Percentiles rank a stretch among this genome's conserved stretches.
Evolutionary conservation across 2,797 vertebrate genomes (phyloP).

Genomic region (Eulemur albifrons): DNA sequence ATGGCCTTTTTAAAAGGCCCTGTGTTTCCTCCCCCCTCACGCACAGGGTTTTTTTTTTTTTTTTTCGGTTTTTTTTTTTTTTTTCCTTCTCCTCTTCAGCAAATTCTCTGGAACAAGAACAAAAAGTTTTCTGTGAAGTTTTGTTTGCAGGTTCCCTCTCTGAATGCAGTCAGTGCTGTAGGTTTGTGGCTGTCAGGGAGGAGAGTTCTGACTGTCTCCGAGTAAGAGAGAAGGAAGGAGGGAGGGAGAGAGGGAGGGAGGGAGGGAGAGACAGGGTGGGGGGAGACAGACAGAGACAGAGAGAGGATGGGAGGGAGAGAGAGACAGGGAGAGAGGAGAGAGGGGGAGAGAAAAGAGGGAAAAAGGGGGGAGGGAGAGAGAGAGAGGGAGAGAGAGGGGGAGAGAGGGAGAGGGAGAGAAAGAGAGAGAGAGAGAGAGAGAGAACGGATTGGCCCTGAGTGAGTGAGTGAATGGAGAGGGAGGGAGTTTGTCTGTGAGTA

Average conservation of each 20-base stretch:
- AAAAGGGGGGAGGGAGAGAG: not conserved
- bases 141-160: conserved; percentile 87
- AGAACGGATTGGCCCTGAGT: conserved; percentile 78
- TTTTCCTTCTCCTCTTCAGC: conserved; percentile 84
- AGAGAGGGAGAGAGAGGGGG: not conserved
- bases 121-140: conserved; percentile 91
- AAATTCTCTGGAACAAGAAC: conserved; percentile 87
- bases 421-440: conserved; percentile 32
- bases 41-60: conserved; percentile 41
- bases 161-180: conserved; percentile 87
- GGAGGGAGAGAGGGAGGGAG: conserved; percentile 34
- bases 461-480: conserved; percentile 89
- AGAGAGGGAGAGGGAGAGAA: not conserved
- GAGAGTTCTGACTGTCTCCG: conserved; percentile 89
- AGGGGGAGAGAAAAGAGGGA: conserved; percentile 65
- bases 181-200: conserved; percentile 89
- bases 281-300: conserved; percentile 48
- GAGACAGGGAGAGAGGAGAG: conserved; percentile 79
- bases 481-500: conserved; percentile 89
- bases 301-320: not conserved
- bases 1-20: conserved; percentile 86
- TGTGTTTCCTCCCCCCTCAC: conserved; percentile 84
- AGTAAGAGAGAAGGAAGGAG: conserved; percentile 69
- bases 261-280: not conserved
- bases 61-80: conserved; percentile 21